These are phyloP conservation scores for Thalassoma bifasciatum DNA, from an alignment of 2,113 vertebrate species.

Conservation along the genomic window DNA sequence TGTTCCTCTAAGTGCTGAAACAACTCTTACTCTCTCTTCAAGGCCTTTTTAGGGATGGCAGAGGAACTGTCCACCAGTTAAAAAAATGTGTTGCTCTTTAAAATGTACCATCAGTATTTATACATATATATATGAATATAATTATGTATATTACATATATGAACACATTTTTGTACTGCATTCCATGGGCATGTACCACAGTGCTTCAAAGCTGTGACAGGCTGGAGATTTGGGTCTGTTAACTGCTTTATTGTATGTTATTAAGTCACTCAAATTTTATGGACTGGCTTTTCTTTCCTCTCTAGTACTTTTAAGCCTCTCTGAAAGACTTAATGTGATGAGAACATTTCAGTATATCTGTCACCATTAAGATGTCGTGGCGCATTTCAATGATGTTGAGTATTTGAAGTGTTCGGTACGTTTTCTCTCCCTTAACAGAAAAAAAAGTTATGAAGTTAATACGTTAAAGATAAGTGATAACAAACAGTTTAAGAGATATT, in stretches of 20 bases:
- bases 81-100: constrained; percentile 59
- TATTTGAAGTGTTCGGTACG: constrained; percentile 64
- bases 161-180: constrained; percentile 74
- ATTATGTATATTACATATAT: constrained; percentile 43
- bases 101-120: constrained; percentile 59
- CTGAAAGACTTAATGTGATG: constrained; percentile 56
- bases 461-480: constrained; percentile 64
- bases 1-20: constrained; percentile 65
- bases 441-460: constrained; percentile 53
- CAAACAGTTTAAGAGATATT: constrained; percentile 73
- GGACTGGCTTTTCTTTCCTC: constrained; percentile 34
- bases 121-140: constrained; percentile 31
- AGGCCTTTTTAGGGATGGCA: constrained; percentile 46
- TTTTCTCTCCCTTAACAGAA: constrained; percentile 42
- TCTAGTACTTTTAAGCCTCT: constrained; percentile 56
- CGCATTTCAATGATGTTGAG: constrained; percentile 62
- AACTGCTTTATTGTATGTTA: constrained; percentile 53
- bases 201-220: constrained; percentile 60
- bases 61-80: constrained; percentile 45
- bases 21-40: constrained; percentile 23
- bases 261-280: constrained; percentile 52
- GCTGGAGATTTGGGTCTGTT: constrained; percentile 30
- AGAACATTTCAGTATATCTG: constrained; percentile 60
- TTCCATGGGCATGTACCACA: constrained; percentile 75
- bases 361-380: constrained; percentile 66